These are phyloP conservation scores for Acronicta aceris DNA, from an alignment of 2,888 invertebrate genomes.

Conservation along the genomic window DNA sequence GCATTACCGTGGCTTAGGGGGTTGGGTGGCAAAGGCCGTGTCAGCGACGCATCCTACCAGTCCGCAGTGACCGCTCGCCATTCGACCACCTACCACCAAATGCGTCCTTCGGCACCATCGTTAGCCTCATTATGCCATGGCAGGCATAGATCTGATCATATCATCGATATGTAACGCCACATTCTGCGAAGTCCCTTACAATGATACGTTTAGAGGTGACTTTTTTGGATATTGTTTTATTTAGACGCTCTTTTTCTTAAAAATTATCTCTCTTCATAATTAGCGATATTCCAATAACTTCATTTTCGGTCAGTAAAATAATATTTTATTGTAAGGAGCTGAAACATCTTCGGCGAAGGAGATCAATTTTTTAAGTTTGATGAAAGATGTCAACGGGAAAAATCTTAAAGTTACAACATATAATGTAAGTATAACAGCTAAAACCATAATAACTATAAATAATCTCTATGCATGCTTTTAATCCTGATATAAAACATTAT, in stretches of 20 bases:
- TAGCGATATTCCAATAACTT: not conserved
- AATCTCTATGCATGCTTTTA: no score
- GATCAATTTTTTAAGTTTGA: conserved; percentile 55
- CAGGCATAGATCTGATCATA: conserved; percentile 80
- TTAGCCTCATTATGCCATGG: conserved; percentile 68
- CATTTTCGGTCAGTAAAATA: no score
- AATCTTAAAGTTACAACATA: conserved; percentile 81
- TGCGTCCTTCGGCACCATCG: conserved; percentile 33
- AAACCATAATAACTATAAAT: not conserved
- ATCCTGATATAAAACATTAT: no score
- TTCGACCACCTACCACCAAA: conserved; percentile 51
- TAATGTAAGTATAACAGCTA: conserved; percentile 71
- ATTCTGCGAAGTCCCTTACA: conserved; percentile 74
- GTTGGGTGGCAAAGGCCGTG: conserved; percentile 36
- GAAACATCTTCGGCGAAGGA: conserved; percentile 55
- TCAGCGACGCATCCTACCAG: conserved; percentile 50
- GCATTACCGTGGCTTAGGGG: conserved; percentile 56
- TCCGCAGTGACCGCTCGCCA: conserved; percentile 48
- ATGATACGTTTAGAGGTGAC: conserved; percentile 65
- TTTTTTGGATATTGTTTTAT: not conserved
- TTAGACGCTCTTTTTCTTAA: not conserved
- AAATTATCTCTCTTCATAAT: not conserved
- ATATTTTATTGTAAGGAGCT: conserved; percentile 19
- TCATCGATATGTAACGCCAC: conserved; percentile 83
- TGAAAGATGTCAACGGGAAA: conserved; percentile 77